A percentile compares a stretch with the other conserved stretches of the same genome.
phyloP scores from a whole-genome alignment of 2,113 vertebrate species.

The Tor tambroides region DNA sequence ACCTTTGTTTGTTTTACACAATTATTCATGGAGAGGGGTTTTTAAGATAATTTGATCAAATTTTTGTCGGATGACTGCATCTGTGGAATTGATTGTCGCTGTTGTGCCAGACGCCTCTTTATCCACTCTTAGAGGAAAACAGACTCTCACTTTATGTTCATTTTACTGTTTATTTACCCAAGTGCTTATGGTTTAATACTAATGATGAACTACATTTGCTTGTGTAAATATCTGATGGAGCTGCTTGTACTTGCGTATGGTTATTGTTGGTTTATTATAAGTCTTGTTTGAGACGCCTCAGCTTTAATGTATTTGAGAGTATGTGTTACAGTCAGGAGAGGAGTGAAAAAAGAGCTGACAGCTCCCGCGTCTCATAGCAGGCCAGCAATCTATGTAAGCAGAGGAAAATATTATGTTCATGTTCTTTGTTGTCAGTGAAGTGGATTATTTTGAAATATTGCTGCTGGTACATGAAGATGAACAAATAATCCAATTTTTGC shows the following conservation, averaged over 20 bases:
- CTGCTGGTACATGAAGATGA: neutral
- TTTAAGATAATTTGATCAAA: neutral
- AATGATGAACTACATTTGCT: neutral
- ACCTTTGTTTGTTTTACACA: neutral
- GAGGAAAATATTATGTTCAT: neutral
- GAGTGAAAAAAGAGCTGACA: neutral
- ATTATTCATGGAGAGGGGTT: neutral
- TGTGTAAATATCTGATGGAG: neutral
- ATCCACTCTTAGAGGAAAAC: constrained; percentile 3
- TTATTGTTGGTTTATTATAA: neutral
- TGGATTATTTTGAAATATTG: constrained; percentile 2
- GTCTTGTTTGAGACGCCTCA: neutral
- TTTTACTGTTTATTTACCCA: neutral
- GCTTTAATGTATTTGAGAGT: neutral
- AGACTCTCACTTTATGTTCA: neutral
- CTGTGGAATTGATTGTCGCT: neutral
- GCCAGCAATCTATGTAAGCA: neutral
- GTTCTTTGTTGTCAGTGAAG: neutral
- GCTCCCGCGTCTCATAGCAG: neutral
- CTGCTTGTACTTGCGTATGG: neutral
- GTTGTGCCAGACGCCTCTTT: neutral
- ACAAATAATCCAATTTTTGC: neutral
- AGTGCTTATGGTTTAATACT: neutral
- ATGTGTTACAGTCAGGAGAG: neutral
- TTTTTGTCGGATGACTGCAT: neutral